These are phyloP conservation scores for Leptinotarsa tumamoca DNA, from an alignment of 2,888 invertebrate species.

Conservation along the genomic window DNA sequence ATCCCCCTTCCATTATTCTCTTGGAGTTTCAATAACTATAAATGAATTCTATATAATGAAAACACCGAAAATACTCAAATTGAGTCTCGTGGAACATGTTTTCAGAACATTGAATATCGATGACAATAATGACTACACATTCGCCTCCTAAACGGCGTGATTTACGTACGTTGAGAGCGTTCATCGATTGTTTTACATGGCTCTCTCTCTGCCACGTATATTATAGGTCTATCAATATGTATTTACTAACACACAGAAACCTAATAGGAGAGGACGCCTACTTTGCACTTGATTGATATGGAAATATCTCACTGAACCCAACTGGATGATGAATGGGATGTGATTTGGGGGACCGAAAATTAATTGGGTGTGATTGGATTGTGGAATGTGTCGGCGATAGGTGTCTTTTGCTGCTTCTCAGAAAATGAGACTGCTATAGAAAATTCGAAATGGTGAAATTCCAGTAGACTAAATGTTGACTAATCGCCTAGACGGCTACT, in stretches of 20 bases:
- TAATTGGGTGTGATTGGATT: background rate
- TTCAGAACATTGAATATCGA: slow-evolving; percentile 4
- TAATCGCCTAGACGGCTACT: no score
- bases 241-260: slow-evolving; percentile 1
- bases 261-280: background rate
- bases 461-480: no score
- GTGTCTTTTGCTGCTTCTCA: no score
- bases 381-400: background rate
- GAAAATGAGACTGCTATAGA: no score
- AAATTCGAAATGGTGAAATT: no score
- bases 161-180: background rate
- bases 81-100: background rate
- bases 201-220: background rate
- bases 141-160: background rate
- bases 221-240: slow-evolving; percentile 1
- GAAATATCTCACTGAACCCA: background rate
- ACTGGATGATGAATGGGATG: background rate
- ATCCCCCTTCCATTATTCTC: background rate
- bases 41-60: background rate
- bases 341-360: background rate
- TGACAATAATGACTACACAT: background rate
- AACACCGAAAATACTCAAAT: background rate
- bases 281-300: slow-evolving; percentile 5
- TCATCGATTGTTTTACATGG: background rate
- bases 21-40: background rate